phyloP scores from a whole-genome alignment of 2,888 invertebrate genomes.

The Eupithecia centaureata region DNA sequence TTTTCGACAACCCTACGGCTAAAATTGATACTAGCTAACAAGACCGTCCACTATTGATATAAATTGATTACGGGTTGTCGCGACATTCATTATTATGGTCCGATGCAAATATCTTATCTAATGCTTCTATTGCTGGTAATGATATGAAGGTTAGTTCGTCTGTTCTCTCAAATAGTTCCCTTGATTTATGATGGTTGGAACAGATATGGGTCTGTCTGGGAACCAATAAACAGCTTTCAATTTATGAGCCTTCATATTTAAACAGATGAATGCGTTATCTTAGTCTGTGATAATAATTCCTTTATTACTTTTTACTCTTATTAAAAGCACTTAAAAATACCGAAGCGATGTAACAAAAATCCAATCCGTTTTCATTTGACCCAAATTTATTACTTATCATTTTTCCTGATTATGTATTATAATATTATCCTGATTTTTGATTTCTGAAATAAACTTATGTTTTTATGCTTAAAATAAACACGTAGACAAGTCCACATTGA shows the following conservation, averaged over 20 bases:
- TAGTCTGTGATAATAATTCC: neutral
- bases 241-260: constrained; percentile 15
- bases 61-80: constrained; percentile 81
- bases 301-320: neutral
- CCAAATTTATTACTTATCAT: neutral
- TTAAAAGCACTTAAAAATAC: neutral
- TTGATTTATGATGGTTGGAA: constrained; percentile 40
- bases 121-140: constrained; percentile 69
- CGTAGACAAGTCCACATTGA: too few relatives aligned
- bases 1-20: constrained; percentile 65
- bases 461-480: too few relatives aligned
- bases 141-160: constrained; percentile 56
- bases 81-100: constrained; percentile 74
- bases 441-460: too few relatives aligned
- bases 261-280: constrained; percentile 5
- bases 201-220: constrained; percentile 22
- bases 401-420: too few relatives aligned
- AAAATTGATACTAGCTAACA: constrained; percentile 78
- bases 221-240: constrained; percentile 23
- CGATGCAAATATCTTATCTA: constrained; percentile 75
- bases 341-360: neutral
- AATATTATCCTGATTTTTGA: too few relatives aligned
- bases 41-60: constrained; percentile 80
- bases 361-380: neutral
- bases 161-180: constrained; percentile 51